These are phyloP conservation scores for Neosilurus hyrtlii DNA, from an alignment of 2,797 vertebrate species.

Conservation along the genomic window DNA sequence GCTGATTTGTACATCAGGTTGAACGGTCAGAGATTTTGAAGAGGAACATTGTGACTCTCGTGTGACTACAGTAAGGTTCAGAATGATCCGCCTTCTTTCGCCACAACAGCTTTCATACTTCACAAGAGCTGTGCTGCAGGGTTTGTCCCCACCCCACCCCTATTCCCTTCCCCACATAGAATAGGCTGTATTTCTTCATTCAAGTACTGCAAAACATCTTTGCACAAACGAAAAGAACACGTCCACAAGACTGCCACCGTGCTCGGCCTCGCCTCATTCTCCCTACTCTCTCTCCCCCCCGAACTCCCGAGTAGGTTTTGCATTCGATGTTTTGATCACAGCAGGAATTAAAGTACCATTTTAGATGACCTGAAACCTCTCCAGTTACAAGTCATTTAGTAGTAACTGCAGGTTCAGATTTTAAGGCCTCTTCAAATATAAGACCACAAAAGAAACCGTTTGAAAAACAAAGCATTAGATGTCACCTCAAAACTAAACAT, in stretches of 20 bases:
- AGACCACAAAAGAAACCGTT: conserved; percentile 59
- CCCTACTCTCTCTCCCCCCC: conserved; percentile 47
- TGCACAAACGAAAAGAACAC: conserved; percentile 68
- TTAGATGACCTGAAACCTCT: conserved; percentile 68
- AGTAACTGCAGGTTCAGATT: conserved; percentile 67
- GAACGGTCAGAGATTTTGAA: conserved; percentile 60
- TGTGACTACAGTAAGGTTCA: conserved; percentile 65
- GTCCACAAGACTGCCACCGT: conserved; percentile 63
- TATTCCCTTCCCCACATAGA: conserved; percentile 63
- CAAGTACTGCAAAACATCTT: conserved; percentile 80
- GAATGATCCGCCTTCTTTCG: conserved; percentile 59
- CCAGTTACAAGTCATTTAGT: conserved; percentile 65
- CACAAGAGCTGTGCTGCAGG: conserved; percentile 59
- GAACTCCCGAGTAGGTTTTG: conserved; percentile 68
- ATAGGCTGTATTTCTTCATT: conserved; percentile 77
- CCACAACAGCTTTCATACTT: conserved; percentile 65
- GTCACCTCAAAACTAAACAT: conserved; percentile 63
- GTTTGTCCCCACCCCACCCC: conserved; percentile 52
- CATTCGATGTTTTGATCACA: conserved; percentile 73
- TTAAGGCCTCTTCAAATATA: conserved; percentile 81
- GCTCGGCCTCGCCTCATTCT: conserved; percentile 61
- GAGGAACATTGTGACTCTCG: conserved; percentile 69
- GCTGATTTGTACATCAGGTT: conserved; percentile 63
- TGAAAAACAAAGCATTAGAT: conserved; percentile 67
- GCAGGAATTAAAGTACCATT: conserved; percentile 80